These are phyloP conservation scores for Ceratothoa steindachneri DNA, from an alignment of 2,888 invertebrate species.

Conservation along the genomic window DNA sequence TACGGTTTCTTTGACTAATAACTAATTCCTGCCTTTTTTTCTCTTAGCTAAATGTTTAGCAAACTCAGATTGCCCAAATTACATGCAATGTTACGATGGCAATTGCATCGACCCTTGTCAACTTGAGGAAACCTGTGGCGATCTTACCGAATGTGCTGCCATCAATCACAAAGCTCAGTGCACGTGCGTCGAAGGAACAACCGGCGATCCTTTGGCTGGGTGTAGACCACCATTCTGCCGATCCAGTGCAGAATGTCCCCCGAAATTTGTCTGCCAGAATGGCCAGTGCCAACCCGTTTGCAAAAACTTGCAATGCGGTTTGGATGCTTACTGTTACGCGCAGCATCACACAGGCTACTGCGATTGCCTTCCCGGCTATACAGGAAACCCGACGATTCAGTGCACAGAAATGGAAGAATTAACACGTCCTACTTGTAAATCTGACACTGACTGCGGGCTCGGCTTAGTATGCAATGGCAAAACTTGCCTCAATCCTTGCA, in stretches of 20 bases:
- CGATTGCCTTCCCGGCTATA: constrained; percentile 75
- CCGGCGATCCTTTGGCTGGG: constrained; percentile 65
- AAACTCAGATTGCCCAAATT: constrained; percentile 73
- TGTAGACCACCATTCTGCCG: constrained; percentile 67
- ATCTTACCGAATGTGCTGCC: constrained; percentile 73
- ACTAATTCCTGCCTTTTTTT: background rate
- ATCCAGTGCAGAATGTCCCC: constrained; percentile 71
- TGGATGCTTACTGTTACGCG: constrained; percentile 62
- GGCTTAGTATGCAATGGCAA: constrained; percentile 79
- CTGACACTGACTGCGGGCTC: constrained; percentile 63
- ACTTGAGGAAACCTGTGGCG: constrained; percentile 69
- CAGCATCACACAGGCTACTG: constrained; percentile 63
- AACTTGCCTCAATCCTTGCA: constrained; percentile 78
- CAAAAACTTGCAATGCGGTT: constrained; percentile 74
- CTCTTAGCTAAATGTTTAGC: constrained; percentile 71
- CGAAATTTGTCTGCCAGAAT: constrained; percentile 69
- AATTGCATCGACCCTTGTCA: constrained; percentile 81
- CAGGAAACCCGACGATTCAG: constrained; percentile 71
- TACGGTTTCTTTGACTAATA: too few relatives aligned
- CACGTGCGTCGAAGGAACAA: constrained; percentile 70
- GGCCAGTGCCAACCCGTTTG: constrained; percentile 65
- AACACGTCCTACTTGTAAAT: background rate
- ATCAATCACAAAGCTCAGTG: constrained; percentile 71
- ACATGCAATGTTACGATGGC: constrained; percentile 73
- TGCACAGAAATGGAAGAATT: constrained; percentile 55